These are phyloP conservation scores for Nezara viridula DNA, from an alignment of 2,888 invertebrate genomes.

Conservation along the genomic window DNA sequence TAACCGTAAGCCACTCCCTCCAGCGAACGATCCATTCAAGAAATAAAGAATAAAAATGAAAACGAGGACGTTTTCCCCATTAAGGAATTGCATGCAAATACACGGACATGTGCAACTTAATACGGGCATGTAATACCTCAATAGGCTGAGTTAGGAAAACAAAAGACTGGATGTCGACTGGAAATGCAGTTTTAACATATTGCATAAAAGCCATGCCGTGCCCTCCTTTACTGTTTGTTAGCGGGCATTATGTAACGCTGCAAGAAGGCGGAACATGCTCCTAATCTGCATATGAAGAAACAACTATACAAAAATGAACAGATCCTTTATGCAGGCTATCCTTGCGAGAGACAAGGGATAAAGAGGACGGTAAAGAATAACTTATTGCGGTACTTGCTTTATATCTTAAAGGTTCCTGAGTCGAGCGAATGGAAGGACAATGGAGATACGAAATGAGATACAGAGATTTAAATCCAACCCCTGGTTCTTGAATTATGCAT, in stretches of 20 bases:
- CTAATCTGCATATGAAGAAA: conserved; percentile 39
- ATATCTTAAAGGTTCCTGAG: not conserved
- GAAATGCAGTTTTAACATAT: conserved; percentile 12
- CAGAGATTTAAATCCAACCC: not conserved
- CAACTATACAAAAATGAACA: not conserved
- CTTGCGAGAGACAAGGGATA: not conserved
- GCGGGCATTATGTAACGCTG: not conserved
- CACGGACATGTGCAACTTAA: not conserved
- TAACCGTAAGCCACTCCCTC: too few species aligned
- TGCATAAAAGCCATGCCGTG: conserved; percentile 35
- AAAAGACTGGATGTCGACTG: not conserved
- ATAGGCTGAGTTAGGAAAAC: not conserved
- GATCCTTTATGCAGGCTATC: not conserved
- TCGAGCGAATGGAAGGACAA: not conserved
- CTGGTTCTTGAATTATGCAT: conserved; percentile 1
- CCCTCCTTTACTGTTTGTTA: not conserved
- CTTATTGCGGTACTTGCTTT: not conserved
- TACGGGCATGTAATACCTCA: conserved; percentile 19
- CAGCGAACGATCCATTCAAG: not conserved
- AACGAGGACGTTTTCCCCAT: not conserved
- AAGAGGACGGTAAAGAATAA: not conserved
- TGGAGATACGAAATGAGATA: conserved; percentile 13
- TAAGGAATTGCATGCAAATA: not conserved
- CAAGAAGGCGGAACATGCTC: not conserved
- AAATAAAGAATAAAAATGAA: not conserved